Conservation (phyloP, 1,140 invertebrate species). For the Odontomachus brunneus region DNA sequence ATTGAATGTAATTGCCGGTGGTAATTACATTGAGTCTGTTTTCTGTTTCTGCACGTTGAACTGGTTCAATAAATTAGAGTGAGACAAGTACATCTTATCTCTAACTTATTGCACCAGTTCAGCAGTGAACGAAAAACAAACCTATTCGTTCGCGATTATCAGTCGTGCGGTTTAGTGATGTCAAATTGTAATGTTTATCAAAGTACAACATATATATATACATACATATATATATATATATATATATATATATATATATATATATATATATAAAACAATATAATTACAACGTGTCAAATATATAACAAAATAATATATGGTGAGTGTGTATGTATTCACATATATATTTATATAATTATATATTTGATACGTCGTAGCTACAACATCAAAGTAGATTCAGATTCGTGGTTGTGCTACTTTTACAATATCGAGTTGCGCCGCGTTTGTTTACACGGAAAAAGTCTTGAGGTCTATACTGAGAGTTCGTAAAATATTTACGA, state of each 20-base stretch:
- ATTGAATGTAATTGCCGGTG: neutral
- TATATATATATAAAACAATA: neutral
- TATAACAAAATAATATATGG: neutral
- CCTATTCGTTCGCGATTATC: neutral
- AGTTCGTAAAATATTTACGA: conserved; percentile 41
- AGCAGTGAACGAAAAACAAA: too few species aligned
- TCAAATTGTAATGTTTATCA: neutral
- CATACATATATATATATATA: conserved; percentile 13
- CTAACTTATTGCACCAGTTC: too few species aligned
- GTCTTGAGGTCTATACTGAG: neutral
- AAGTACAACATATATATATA: neutral
- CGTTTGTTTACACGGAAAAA: conserved; percentile 45
- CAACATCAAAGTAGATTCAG: neutral
- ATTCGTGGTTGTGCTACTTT: conserved; percentile 17
- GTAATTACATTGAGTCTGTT: too few species aligned
- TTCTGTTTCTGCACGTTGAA: too few species aligned
- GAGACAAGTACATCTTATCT: too few species aligned
- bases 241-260: neutral
- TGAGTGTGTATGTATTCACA: neutral
- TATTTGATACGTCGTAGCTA: neutral
- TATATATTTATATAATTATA: conserved; percentile 8
- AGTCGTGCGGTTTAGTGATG: neutral
- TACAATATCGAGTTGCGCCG: conserved; percentile 14
- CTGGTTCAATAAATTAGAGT: too few species aligned
- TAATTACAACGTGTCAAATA: too few species aligned